These are phyloP conservation scores for Eolophus roseicapilla DNA, from an alignment of 2,113 vertebrate genomes.

Conservation along the genomic window DNA sequence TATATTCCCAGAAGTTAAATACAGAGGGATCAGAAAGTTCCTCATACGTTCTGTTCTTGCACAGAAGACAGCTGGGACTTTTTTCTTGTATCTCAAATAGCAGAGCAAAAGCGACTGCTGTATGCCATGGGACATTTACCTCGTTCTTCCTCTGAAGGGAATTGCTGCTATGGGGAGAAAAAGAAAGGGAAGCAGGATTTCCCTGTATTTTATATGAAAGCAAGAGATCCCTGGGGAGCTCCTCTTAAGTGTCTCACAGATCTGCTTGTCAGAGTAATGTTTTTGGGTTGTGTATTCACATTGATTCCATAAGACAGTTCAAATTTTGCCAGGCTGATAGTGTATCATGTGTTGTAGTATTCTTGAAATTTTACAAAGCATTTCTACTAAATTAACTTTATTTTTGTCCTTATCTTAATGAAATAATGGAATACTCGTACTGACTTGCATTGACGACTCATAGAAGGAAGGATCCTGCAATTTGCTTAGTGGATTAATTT, in stretches of 20 bases:
- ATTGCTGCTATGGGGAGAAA: background rate
- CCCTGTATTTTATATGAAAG: background rate
- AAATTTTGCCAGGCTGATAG: background rate
- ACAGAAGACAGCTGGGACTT: background rate
- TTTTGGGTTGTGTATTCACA: background rate
- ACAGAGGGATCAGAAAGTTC: background rate
- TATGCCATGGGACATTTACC: background rate
- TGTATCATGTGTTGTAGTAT: background rate
- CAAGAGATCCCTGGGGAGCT: background rate
- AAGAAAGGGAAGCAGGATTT: background rate
- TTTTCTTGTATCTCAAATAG: background rate
- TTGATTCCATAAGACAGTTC: background rate
- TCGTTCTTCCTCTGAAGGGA: background rate
- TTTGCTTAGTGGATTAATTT: background rate
- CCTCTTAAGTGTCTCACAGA: background rate
- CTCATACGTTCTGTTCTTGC: background rate
- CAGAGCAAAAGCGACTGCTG: background rate
- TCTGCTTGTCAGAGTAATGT: background rate
- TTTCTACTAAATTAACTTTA: background rate
- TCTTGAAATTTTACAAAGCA: background rate
- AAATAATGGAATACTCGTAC: background rate
- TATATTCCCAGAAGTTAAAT: background rate
- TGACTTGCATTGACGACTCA: background rate
- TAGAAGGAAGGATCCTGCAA: background rate
- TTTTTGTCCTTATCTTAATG: background rate